phyloP scores from a whole-genome alignment of 2,113 vertebrate species.

The Seriola aureovittata region DNA sequence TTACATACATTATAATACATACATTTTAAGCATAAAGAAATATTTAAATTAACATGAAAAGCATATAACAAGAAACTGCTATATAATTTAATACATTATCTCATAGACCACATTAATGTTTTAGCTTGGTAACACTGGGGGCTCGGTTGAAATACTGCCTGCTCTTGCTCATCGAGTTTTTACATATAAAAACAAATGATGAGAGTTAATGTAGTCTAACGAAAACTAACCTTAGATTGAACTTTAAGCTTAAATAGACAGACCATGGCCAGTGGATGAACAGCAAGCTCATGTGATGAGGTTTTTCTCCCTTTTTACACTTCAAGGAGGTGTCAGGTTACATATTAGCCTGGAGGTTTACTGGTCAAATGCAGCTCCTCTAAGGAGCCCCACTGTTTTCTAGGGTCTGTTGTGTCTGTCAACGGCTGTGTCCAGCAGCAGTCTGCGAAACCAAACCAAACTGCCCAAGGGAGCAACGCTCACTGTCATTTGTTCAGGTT shows the following conservation, averaged over 20 bases:
- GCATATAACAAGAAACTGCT: background rate
- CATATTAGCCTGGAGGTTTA: constrained; percentile 51
- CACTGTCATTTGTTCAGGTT: background rate
- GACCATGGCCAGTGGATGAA: background rate
- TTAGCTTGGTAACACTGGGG: background rate
- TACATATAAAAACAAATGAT: background rate
- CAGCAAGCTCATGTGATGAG: background rate
- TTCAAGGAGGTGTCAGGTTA: constrained; percentile 11
- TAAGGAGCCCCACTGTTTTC: background rate
- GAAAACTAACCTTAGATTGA: background rate
- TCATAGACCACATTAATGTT: background rate
- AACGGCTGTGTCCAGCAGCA: constrained; percentile 36
- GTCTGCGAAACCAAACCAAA: constrained; percentile 6
- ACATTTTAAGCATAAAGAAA: background rate
- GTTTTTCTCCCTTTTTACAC: background rate
- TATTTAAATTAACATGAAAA: background rate
- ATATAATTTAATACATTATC: background rate
- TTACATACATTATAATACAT: background rate
- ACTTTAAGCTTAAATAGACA: background rate
- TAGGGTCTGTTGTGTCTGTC: background rate
- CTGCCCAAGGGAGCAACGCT: constrained; percentile 6
- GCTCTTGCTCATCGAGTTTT: background rate
- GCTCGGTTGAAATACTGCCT: background rate
- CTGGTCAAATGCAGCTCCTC: constrained; percentile 38
- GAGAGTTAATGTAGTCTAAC: background rate